These are phyloP conservation scores for Phengaris arion DNA, from an alignment of 2,888 invertebrate species.

Conservation along the genomic window DNA sequence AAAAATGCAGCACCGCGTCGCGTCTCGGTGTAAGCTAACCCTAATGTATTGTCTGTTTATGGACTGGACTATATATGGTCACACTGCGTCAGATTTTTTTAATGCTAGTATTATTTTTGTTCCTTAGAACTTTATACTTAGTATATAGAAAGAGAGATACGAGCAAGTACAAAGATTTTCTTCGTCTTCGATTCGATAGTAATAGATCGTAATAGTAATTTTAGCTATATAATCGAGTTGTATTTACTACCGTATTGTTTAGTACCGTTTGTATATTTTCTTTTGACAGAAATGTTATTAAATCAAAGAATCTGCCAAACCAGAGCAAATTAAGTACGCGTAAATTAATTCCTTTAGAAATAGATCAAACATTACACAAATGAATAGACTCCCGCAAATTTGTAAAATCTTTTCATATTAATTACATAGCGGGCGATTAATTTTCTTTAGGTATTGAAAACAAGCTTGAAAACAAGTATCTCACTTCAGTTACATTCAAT, in stretches of 20 bases:
- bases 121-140: too few relatives aligned
- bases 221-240: neutral
- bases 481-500: neutral
- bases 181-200: too few relatives aligned
- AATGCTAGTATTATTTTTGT: too few relatives aligned
- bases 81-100: too few relatives aligned
- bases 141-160: too few relatives aligned
- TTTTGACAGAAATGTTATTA: neutral
- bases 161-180: too few relatives aligned
- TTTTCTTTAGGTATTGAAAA: neutral
- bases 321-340: neutral
- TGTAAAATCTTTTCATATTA: constrained; percentile 11
- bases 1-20: too few relatives aligned
- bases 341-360: constrained; percentile 5
- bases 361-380: constrained; percentile 1
- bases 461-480: neutral
- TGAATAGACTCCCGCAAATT: neutral
- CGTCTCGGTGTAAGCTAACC: too few relatives aligned
- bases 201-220: neutral
- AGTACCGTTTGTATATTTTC: too few relatives aligned
- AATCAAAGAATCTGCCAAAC: neutral
- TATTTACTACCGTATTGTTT: too few relatives aligned
- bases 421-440: constrained; percentile 1
- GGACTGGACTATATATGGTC: too few relatives aligned
- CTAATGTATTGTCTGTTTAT: too few relatives aligned